Percentiles rank a stretch among this genome's conserved stretches.
These are phyloP conservation scores for Sphaerophoria rueppellii DNA, from an alignment of 2,888 invertebrate species.

Conservation along the genomic window DNA sequence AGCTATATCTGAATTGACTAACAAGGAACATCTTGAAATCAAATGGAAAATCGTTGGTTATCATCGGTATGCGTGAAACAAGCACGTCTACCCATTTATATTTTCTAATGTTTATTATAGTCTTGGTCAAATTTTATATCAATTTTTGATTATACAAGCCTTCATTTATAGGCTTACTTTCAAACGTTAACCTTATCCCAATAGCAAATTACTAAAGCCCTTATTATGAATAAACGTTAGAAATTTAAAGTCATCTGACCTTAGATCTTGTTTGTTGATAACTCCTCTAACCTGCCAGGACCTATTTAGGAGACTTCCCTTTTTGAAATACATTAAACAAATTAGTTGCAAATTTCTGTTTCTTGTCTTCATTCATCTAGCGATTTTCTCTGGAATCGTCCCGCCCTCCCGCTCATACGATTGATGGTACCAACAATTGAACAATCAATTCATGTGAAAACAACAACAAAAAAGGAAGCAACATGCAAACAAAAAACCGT, in stretches of 20 bases:
- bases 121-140: too few relatives aligned
- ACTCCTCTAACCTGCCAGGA: background rate
- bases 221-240: constrained; percentile 17
- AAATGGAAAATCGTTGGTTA: too few relatives aligned
- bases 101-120: too few relatives aligned
- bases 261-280: constrained; percentile 54
- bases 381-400: constrained; percentile 49
- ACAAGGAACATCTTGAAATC: too few relatives aligned
- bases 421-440: background rate
- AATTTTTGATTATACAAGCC: too few relatives aligned
- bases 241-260: constrained; percentile 56
- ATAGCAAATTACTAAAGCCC: too few relatives aligned
- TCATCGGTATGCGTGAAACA: too few relatives aligned
- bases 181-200: constrained; percentile 44
- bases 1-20: too few relatives aligned
- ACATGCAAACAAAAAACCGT: constrained; percentile 45
- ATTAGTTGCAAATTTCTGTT: constrained; percentile 72
- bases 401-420: background rate
- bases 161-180: background rate
- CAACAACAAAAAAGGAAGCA: constrained; percentile 73
- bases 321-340: constrained; percentile 65
- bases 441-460: constrained; percentile 65
- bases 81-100: too few relatives aligned
- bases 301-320: constrained; percentile 42
- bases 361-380: constrained; percentile 58